Percentiles rank a stretch among this genome's conserved stretches.
phyloP scores from a whole-genome alignment of 1,140 invertebrate species.

The Coenobita brevimanus region DNA sequence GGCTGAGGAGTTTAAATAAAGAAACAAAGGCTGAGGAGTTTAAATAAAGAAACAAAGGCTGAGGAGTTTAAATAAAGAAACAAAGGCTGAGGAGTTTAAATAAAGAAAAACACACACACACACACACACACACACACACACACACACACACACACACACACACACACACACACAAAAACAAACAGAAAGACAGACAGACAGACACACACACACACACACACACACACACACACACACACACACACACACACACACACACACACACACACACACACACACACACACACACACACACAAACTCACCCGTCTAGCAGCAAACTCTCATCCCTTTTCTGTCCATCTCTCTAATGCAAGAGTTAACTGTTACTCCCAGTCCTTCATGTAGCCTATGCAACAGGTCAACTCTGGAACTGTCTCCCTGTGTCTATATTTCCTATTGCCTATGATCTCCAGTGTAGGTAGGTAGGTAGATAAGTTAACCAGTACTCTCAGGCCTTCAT shows the following conservation, averaged over 20 bases:
- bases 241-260: constrained; percentile 24
- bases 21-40: no score
- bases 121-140: no score
- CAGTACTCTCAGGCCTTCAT: no score
- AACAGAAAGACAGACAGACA: neutral
- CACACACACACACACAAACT: neutral
- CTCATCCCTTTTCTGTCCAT: neutral
- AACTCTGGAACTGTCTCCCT: neutral
- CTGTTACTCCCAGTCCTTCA: no score
- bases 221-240: neutral
- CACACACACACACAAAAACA: neutral
- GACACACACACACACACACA: constrained; percentile 6
- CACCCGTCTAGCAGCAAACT: neutral
- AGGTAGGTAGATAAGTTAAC: neutral
- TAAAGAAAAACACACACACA: no score
- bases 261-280: constrained; percentile 24
- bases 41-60: no score
- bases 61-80: no score
- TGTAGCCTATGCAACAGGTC: neutral
- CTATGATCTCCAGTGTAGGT: neutral
- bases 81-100: no score
- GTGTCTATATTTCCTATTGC: neutral
- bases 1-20: no score
- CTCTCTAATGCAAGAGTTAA: no score
- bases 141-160: neutral